Evolutionary conservation across 1,140 invertebrate genomes (phyloP).

Genomic region (Halesus radiatus): DNA sequence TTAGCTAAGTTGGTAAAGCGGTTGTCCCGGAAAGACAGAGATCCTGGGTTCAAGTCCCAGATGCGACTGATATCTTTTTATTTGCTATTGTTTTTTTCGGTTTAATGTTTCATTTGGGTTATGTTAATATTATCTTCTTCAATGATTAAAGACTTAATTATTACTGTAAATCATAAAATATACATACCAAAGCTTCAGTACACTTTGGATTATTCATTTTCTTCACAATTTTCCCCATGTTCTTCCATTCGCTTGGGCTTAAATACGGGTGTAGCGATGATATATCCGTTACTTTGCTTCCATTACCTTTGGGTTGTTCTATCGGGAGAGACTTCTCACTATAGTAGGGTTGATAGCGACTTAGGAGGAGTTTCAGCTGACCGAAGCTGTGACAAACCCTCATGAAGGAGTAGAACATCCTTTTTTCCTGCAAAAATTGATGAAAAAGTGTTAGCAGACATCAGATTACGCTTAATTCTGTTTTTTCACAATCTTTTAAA

Average conservation of each 20-base stretch:
- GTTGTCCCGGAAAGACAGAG: too few relatives aligned
- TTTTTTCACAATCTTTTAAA: too few relatives aligned
- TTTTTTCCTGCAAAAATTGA: slow-evolving; percentile 39
- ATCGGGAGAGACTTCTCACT: neutral
- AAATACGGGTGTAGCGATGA: slow-evolving; percentile 43
- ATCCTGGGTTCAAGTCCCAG: too few relatives aligned
- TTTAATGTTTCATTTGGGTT: too few relatives aligned
- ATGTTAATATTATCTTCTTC: too few relatives aligned
- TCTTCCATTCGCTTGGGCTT: slow-evolving; percentile 40
- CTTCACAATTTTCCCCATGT: slow-evolving; percentile 35
- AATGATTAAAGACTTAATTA: too few relatives aligned
- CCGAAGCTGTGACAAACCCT: slow-evolving; percentile 47
- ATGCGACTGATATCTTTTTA: too few relatives aligned
- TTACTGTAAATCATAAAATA: neutral
- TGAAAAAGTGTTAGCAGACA: too few relatives aligned
- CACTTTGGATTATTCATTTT: slow-evolving; percentile 36
- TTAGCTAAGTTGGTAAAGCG: too few relatives aligned
- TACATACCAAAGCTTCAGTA: slow-evolving; percentile 33
- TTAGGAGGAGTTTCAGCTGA: slow-evolving; percentile 44
- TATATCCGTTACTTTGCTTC: slow-evolving; percentile 32
- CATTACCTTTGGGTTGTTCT: neutral
- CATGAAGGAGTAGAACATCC: slow-evolving; percentile 30
- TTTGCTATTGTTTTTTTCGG: too few relatives aligned
- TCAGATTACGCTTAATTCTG: too few relatives aligned
- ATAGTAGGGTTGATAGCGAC: slow-evolving; percentile 43